Percentiles rank a stretch among this genome's conserved stretches.
Evolutionary conservation across 2,113 vertebrate species (phyloP).

Genomic region (Mus spicilegus): DNA sequence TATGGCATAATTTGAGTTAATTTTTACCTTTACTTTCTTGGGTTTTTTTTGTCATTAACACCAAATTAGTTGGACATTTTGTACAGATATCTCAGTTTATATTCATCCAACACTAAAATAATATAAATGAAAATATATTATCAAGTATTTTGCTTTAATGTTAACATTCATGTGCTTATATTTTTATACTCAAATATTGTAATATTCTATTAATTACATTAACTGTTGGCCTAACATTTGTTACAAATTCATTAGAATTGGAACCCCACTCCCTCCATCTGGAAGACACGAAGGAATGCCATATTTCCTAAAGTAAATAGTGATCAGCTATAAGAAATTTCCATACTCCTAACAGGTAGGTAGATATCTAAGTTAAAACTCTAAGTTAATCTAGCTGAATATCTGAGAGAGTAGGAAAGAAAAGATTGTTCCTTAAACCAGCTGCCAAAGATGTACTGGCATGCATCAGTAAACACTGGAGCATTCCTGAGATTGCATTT

Average conservation of each 20-base stretch:
- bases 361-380: background rate
- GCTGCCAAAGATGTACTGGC: background rate
- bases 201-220: background rate
- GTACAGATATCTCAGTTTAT: background rate
- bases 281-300: background rate
- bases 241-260: background rate
- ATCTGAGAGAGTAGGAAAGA: background rate
- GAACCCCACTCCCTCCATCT: fast-evolving
- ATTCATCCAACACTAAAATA: background rate
- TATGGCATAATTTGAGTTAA: background rate
- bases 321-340: background rate
- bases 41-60: background rate
- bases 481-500: background rate
- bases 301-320: background rate
- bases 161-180: background rate
- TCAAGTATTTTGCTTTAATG: background rate
- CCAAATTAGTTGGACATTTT: background rate
- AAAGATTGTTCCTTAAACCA: background rate
- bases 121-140: background rate
- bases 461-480: background rate
- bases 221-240: background rate
- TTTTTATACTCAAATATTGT: background rate
- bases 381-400: background rate
- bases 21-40: background rate
- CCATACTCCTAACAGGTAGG: background rate